phyloP scores from a whole-genome alignment of 2,888 invertebrate species.

The Cyaniris semiargus region DNA sequence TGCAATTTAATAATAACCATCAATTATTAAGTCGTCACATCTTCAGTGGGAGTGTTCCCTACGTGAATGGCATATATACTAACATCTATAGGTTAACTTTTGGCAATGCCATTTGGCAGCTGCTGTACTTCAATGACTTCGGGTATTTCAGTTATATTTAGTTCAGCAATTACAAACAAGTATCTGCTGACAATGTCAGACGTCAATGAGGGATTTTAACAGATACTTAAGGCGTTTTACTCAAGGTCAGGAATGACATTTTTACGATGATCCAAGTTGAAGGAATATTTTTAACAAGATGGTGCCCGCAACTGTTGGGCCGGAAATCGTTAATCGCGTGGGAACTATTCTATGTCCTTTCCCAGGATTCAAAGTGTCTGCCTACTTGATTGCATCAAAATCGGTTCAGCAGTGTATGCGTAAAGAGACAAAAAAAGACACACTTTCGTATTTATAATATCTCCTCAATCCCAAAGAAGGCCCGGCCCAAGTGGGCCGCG shows the following conservation, averaged over 20 bases:
- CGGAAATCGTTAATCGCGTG: too few species aligned
- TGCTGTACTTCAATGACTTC: constrained; percentile 5
- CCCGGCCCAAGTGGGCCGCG: too few species aligned
- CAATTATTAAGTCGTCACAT: constrained; percentile 4
- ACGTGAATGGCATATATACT: constrained; percentile 34
- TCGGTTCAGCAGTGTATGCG: too few species aligned
- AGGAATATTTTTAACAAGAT: too few species aligned
- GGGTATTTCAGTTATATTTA: constrained; percentile 18
- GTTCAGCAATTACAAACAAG: neutral
- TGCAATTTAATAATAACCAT: neutral
- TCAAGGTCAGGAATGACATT: neutral
- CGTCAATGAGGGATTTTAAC: constrained; percentile 18
- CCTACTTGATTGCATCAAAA: too few species aligned
- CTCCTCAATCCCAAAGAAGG: too few species aligned
- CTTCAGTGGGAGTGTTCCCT: constrained; percentile 35
- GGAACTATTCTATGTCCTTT: too few species aligned
- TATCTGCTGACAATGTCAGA: constrained; percentile 8
- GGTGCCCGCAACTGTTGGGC: too few species aligned
- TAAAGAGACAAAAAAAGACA: too few species aligned
- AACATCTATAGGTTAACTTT: constrained; percentile 1
- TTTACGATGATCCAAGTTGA: too few species aligned
- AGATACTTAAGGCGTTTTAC: neutral
- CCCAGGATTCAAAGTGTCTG: too few species aligned
- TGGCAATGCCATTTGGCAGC: constrained; percentile 34
- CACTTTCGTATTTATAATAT: too few species aligned